Percentiles rank a stretch among this genome's conserved stretches.
Conservation (phyloP, 2,888 invertebrate species). For the Ceraclea dissimilis region DNA sequence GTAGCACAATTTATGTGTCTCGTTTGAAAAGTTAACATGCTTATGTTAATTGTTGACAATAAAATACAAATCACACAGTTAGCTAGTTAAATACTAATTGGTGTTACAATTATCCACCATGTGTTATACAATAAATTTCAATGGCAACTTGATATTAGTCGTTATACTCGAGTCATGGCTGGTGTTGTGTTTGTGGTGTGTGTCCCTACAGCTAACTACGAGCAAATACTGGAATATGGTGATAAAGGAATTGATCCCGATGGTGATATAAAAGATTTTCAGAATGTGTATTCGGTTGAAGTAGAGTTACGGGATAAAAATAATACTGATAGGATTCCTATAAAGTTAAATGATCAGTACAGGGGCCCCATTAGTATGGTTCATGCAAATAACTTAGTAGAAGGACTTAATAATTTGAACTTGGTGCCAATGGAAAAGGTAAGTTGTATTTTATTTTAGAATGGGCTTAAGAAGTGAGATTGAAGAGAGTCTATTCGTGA, state of each 20-base stretch:
- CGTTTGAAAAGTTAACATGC: no score
- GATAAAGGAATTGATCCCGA: slow-evolving; percentile 32
- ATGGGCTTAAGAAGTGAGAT: no score
- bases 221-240: slow-evolving; percentile 52
- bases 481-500: no score
- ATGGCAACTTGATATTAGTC: no score
- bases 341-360: slow-evolving; percentile 39
- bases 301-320: slow-evolving; percentile 39
- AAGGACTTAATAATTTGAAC: slow-evolving; percentile 39
- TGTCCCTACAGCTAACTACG: slow-evolving; percentile 61
- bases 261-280: slow-evolving; percentile 24
- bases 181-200: slow-evolving; percentile 63
- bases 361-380: slow-evolving; percentile 35
- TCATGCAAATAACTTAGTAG: slow-evolving; percentile 25
- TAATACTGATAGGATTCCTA: slow-evolving; percentile 37
- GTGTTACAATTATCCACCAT: no score
- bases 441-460: slow-evolving; percentile 18
- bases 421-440: slow-evolving; percentile 63
- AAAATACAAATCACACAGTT: no score
- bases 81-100: no score
- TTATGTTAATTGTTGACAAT: no score
- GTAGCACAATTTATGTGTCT: no score
- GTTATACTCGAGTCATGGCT: slow-evolving; percentile 47
- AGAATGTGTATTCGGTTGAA: slow-evolving; percentile 35
- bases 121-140: no score